Conservation (phyloP, 2,113 vertebrate species). For the Sturnira hondurensis region DNA sequence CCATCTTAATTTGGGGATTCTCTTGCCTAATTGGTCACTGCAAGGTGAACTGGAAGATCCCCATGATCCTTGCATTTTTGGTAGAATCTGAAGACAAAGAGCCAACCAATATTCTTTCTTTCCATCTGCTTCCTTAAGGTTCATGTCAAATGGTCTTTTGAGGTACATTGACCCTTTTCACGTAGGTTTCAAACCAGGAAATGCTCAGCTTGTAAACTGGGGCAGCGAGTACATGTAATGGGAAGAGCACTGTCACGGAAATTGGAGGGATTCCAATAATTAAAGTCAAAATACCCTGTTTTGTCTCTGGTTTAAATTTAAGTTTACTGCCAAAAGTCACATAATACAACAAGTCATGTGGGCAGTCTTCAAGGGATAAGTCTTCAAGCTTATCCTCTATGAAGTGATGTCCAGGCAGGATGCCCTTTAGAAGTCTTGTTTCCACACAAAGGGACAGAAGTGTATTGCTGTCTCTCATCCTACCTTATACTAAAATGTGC, state of each 20-base stretch:
- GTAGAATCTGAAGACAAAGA: background rate
- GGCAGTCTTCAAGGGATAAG: conserved; percentile 35
- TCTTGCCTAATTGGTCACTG: background rate
- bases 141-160: background rate
- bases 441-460: conserved; percentile 62
- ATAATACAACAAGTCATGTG: background rate
- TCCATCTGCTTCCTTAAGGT: background rate
- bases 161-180: background rate
- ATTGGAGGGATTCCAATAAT: background rate
- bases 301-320: conserved; percentile 64
- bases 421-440: conserved; percentile 62
- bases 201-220: background rate
- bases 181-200: background rate
- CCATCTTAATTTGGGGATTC: background rate
- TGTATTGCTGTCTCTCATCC: conserved; percentile 56
- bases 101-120: background rate
- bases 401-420: conserved; percentile 57
- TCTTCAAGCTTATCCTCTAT: background rate
- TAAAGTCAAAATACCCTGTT: background rate
- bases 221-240: background rate
- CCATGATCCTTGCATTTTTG: background rate
- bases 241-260: background rate
- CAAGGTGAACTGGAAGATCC: background rate
- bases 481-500: conserved; percentile 57
- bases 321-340: conserved; percentile 50